Evolutionary conservation across 2,888 invertebrate genomes (phyloP), one percentile per base, ranked within the genome.

Genomic region (Seira ritae): DNA sequence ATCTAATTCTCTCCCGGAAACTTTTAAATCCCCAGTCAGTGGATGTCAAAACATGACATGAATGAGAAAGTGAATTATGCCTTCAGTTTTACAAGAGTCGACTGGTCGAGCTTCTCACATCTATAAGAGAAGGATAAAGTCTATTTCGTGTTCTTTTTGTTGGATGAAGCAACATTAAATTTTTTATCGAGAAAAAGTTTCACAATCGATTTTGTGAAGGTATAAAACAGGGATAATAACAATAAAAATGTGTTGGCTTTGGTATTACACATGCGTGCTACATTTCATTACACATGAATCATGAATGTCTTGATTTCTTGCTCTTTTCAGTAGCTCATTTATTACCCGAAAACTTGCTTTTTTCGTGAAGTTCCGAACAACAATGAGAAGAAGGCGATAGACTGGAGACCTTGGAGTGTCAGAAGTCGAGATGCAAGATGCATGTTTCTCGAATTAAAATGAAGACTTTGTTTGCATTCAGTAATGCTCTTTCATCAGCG

Each of bases 321-420:
- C 8, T 31, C 31, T 31, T 31, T 31, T 31, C 31, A 31, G 31
- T 31, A 31, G 8, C 31, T 31, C 31, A 31, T 31, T 31, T 31
- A 31, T 31, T 31, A 31, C 31, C 31, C 31, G 8, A 31, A 8
- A 31, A 31, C 31, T 31, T 8, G 31, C 31, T 31, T 31, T 31
- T 31, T 31, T 31, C 31, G 31, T 31, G 31, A 31, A 31, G 31
- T 31, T 31, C 8, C 3, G 31, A 31, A 31, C 31, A 31, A 31
- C 8, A 31, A 31, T 31, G 8, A 31, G 31, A 31, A 31, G 31
- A 31, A 31, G 31, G 31, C 31, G 31, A 31, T 31, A 31, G 72
- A 62, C 24, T 60, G n/a, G 60, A 72, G 62, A 72, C 72, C 72
- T 72, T 72, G 72, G 72, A 72, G 60, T 72, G 72, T 72, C 72